These are phyloP conservation scores for Passerina amoena DNA, from an alignment of 2,113 vertebrate species.

Conservation along the genomic window DNA sequence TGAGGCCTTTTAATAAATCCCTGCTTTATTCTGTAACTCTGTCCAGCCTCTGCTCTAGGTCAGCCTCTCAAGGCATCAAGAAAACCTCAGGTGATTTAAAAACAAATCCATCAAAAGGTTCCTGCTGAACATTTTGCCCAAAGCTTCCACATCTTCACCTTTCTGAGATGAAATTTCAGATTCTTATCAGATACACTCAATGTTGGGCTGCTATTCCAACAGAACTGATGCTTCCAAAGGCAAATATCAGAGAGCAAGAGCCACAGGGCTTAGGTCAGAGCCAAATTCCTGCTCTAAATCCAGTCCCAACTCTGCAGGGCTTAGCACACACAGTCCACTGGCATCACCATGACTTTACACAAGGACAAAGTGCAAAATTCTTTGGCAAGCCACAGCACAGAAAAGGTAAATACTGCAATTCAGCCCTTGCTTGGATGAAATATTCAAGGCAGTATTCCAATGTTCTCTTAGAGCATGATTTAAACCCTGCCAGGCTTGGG, in stretches of 20 bases:
- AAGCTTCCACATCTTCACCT: not conserved
- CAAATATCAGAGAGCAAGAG: not conserved
- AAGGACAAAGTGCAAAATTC: not conserved
- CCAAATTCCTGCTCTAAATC: not conserved
- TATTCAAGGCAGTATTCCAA: not conserved
- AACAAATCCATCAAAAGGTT: not conserved
- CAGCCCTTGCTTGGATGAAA: not conserved
- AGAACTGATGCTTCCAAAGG: not conserved
- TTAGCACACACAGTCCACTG: not conserved
- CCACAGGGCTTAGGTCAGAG: not conserved
- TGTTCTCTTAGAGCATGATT: not conserved
- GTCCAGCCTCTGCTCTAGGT: not conserved
- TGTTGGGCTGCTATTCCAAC: not conserved
- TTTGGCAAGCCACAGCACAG: not conserved
- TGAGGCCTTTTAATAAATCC: not conserved
- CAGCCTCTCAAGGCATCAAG: not conserved
- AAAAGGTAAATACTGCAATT: not conserved
- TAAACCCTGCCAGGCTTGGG: not conserved
- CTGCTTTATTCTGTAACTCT: accelerated
- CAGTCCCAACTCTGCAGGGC: not conserved
- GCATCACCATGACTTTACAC: not conserved
- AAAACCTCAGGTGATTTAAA: not conserved
- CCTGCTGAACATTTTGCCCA: not conserved
- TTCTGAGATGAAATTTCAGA: not conserved
- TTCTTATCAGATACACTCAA: not conserved